phyloP scores from a whole-genome alignment of 2,113 vertebrate species.

The Opisthocomus hoazin region DNA sequence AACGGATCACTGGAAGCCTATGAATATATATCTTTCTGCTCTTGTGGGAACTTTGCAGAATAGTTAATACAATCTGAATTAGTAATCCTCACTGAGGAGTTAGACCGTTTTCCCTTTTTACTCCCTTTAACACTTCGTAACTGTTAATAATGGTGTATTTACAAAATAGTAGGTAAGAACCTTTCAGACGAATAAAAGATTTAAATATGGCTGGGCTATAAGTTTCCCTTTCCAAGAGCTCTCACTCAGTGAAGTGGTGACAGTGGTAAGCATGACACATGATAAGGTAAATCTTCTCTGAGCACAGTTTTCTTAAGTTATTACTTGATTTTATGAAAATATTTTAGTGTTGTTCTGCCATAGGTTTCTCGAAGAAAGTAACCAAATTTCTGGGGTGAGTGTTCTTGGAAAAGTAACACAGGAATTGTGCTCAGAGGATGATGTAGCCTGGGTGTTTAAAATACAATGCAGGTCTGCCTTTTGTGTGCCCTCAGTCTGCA shows the following conservation, averaged over 20 bases:
- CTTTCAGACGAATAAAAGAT: not conserved
- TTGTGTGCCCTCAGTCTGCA: slow-evolving; percentile 41
- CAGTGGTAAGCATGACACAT: not conserved
- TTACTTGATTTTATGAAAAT: not conserved
- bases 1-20: not conserved
- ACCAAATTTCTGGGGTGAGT: not conserved
- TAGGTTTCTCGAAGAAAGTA: not conserved
- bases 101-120: not conserved
- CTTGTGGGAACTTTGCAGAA: slow-evolving; percentile 2
- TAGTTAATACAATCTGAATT: slow-evolving; percentile 21
- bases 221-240: not conserved
- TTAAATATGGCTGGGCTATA: not conserved
- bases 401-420: not conserved
- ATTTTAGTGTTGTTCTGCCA: not conserved
- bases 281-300: not conserved
- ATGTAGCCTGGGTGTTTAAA: not conserved
- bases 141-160: not conserved
- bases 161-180: not conserved
- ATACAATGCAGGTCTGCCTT: slow-evolving; percentile 33
- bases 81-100: not conserved
- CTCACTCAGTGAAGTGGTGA: not conserved
- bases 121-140: not conserved
- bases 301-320: not conserved
- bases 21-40: not conserved
- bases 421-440: not conserved